Conservation (phyloP, 2,797 vertebrate species). For the Sphenodon punctatus region DNA sequence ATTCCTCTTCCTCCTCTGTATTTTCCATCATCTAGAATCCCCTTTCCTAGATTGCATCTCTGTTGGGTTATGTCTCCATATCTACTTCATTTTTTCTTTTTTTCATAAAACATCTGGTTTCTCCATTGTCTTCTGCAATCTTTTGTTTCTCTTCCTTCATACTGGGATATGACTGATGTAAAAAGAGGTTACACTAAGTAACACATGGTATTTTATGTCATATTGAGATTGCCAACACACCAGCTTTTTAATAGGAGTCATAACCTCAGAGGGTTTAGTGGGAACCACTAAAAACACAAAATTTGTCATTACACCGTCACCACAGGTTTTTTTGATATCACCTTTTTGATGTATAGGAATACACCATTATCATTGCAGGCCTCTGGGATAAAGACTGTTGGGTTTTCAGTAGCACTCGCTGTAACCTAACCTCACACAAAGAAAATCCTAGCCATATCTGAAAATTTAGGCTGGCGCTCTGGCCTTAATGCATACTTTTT, state of each 20-base stretch:
- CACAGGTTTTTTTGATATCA: neutral
- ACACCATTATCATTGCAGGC: neutral
- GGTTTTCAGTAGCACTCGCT: neutral
- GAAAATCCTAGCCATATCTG: neutral
- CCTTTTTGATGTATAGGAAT: neutral
- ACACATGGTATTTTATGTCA: neutral
- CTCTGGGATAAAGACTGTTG: neutral
- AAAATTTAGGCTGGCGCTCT: neutral
- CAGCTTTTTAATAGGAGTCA: conserved; percentile 6
- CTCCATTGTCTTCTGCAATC: neutral
- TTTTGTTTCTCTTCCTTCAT: neutral
- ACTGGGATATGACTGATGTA: neutral
- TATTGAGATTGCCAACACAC: fast-evolving
- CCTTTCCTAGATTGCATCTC: neutral
- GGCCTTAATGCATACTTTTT: neutral
- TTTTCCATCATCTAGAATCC: neutral
- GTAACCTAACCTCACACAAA: fast-evolving
- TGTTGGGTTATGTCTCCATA: too few species aligned
- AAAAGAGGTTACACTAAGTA: neutral
- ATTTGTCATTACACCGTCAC: neutral
- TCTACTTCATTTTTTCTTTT: neutral
- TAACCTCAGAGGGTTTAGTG: conserved; percentile 7
- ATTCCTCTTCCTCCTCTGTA: neutral
- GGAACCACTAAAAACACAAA: neutral
- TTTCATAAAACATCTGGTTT: neutral